Percentiles rank a stretch among this genome's conserved stretches.
These are phyloP conservation scores for Orycteropus afer DNA, from an alignment of 2,113 vertebrate genomes.

Conservation along the genomic window DNA sequence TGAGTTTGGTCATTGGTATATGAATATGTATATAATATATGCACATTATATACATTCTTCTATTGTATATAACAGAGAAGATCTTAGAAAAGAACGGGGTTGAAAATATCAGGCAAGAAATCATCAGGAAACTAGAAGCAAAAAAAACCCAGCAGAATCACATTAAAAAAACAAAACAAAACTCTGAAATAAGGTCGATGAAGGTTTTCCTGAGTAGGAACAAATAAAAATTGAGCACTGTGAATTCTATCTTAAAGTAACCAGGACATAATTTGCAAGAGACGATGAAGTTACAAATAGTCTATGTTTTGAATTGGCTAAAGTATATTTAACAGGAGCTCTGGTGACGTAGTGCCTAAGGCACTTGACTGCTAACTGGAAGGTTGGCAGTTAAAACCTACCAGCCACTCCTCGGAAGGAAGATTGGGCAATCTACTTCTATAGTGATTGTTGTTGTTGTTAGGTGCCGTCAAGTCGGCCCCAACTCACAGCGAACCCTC, in stretches of 20 bases:
- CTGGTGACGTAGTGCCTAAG: no score
- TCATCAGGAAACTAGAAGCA: neutral
- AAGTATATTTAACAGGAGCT: no score
- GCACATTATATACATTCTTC: no score
- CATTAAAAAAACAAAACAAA: neutral
- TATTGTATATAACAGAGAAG: neutral
- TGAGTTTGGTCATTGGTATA: no score
- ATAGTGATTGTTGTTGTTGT: no score
- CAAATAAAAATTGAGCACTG: neutral
- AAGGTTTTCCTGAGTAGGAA: neutral
- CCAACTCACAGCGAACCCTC: no score
- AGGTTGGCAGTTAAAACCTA: no score
- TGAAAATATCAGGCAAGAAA: neutral
- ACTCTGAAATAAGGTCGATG: neutral
- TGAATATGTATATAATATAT: no score
- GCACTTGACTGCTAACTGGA: no score
- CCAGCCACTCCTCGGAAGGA: no score
- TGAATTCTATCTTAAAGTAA: neutral
- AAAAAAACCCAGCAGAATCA: neutral
- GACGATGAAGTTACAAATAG: neutral
- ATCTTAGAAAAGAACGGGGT: neutral
- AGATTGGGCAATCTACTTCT: no score
- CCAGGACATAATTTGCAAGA: neutral
- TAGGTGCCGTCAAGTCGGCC: no score
- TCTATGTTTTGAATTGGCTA: neutral